Evolutionary conservation across 2,888 invertebrate genomes (phyloP), one percentile per base, ranked within the genome.

Genomic region (Amiota communis): DNA sequence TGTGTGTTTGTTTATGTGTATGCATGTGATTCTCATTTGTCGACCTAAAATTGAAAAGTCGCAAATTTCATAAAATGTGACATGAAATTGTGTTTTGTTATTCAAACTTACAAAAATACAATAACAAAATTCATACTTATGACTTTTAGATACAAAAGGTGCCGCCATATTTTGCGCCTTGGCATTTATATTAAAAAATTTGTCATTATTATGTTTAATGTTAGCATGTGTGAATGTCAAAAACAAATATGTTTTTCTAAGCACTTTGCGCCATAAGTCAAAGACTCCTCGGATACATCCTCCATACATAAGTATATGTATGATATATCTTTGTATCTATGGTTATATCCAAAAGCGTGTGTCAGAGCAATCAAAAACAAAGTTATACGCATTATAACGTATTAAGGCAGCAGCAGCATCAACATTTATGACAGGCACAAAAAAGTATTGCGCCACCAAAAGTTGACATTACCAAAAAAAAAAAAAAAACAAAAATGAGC

Each of bases 141-240:
- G 59, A 36, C 4, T 36, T 36, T 36, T 36, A 36, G 36, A 36
- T 65, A 49, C 48, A 20, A 15, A 63, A 63, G 63, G 63, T 46
- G 63, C 63, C 63, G 63, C 63, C 63, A 63, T 46, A 63, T 20
- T 11, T 59, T 59, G 12, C 23, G 8, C 23, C 20, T 2, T 53
- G 13, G 53, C 53, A 53, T 59, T 9, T 59, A 17, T 59, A 59
- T 59, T 59, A 63, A 20, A 23, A n/a, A 63, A 68, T 23, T 68
- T 68, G 51, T 23, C 67, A 68, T 68, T 68, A 68, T 68, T 51
- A 68, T 68, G 51, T 20, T 36, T 70, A 57, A 72, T 23, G 36
- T 69, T 47, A 36, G 70, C 72, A 56, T 70, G 73, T 83, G 85
- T 80, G 36, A 17, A 13, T 80, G 78, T 82, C 6, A 36, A 36